Evolutionary conservation across 2,113 vertebrate genomes (phyloP), one percentile per base, ranked within the genome.

Genomic region (Dicaeum eximium): DNA sequence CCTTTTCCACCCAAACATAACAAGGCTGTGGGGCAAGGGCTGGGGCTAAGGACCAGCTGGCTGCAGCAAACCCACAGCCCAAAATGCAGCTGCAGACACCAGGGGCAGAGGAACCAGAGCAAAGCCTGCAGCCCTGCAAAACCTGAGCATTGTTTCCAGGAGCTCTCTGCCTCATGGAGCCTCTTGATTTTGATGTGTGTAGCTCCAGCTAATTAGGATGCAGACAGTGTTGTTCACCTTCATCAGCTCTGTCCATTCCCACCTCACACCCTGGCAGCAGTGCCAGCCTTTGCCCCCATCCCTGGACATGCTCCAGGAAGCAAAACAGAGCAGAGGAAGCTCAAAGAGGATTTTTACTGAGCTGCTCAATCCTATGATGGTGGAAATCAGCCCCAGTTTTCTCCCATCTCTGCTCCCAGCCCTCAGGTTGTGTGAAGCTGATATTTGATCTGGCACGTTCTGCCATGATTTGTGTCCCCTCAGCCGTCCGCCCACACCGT

Each of bases 221-320:
- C 94, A 96, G 95, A 91, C 93, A 57, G 81, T 25, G 65, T 25
- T 48, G 62, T 20, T 95, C 92, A 92, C 73, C 93, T 94, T 65
- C 42, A 86, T 64, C 86, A 74, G 70, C 64, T 90, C 51, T 25
- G 44, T 93, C 78, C 12, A 2, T 40, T 47, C 45, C 44, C 79
- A 56, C 45, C 80, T 86, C 67, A 40, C 5, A 11, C n/a, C 54
- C 69, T 12, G 20, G 84, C 93, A 73, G 9, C 56, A 51, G 66
- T 4, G 23, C 42, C 90, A 70, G 64, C 74, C 62, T 88, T 70
- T 31, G 9, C 80, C 9, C 4, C 35, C 22, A 6, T 44, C 58
- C 45, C 73, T 15, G 7, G 69, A 35, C 45, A 40, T 1, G 1
- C 27, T 42, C 33, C 31, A 53, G 77, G 65, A 35, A 75, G 30